Conservation (phyloP, 2,888 invertebrate species). For the Dicranocentrus wangi region DNA sequence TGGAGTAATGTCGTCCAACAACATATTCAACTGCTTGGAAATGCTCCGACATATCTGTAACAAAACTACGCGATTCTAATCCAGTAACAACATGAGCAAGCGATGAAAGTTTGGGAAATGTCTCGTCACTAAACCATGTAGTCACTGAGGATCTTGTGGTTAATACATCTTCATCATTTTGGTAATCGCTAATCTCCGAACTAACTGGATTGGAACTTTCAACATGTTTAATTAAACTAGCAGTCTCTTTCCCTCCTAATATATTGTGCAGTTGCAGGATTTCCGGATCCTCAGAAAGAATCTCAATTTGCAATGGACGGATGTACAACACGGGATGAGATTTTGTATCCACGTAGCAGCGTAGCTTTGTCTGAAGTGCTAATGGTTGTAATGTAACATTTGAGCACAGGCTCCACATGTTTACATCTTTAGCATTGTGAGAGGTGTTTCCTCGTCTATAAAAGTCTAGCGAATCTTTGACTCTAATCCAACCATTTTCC, state of each 20-base stretch:
- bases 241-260: not conserved
- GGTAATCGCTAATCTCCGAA: not conserved
- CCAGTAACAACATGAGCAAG: not conserved
- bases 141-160: not conserved
- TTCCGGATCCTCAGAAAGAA: not conserved
- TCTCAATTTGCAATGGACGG: not conserved
- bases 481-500: not conserved
- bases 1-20: not conserved
- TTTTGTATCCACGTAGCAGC: not conserved
- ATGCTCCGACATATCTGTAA: not conserved
- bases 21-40: constrained; percentile 11
- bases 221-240: not conserved
- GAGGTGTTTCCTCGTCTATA: not conserved
- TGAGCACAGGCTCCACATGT: not conserved
- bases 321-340: not conserved
- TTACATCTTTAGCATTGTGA: not conserved
- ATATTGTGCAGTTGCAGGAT: not conserved
- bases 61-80: not conserved
- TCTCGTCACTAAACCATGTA: not conserved
- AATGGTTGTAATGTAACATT: not conserved
- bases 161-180: not conserved
- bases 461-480: not conserved
- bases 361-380: not conserved
- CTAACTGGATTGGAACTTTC: not conserved
- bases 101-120: not conserved